Percentiles rank a stretch among this genome's conserved stretches.
Evolutionary conservation across 92 coral and sea anemone species (phyloP).

Genomic region (Umimayanthus kanabou): DNA sequence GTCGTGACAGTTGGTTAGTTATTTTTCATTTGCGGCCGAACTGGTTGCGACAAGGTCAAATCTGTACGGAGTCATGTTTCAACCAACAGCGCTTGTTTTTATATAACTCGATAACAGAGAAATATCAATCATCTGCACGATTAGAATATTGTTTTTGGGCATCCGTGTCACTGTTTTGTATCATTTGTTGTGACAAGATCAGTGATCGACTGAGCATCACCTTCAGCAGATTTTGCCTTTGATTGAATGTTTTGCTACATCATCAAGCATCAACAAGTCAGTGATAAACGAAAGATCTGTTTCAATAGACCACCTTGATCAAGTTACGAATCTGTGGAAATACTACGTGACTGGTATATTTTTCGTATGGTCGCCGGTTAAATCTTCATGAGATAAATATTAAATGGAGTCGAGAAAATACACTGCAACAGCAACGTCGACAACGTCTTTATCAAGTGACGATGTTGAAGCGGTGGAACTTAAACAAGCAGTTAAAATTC

Average conservation of each 20-base stretch:
- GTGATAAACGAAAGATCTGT: not conserved
- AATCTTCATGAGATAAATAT: too few species aligned
- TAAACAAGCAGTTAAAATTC: slow-evolving; percentile 12
- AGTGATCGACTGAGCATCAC: not conserved
- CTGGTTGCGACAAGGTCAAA: not conserved
- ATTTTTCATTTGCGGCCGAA: not conserved
- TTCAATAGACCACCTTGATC: not conserved
- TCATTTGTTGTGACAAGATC: slow-evolving; percentile 13
- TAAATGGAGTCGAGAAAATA: slow-evolving; percentile 1
- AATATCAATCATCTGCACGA: slow-evolving; percentile 22
- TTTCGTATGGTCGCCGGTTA: not conserved
- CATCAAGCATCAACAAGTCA: not conserved
- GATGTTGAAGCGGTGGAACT: slow-evolving; percentile 26
- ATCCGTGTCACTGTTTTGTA: not conserved
- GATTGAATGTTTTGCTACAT: not conserved
- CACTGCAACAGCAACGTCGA: not conserved
- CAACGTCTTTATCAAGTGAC: slow-evolving; percentile 22
- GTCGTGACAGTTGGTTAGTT: not conserved
- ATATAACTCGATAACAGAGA: not conserved
- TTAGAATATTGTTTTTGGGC: slow-evolving; percentile 16
- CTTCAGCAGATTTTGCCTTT: not conserved
- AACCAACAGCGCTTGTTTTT: not conserved
- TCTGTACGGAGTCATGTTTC: not conserved
- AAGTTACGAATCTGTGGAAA: too few species aligned
- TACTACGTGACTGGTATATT: not conserved